Base-by-base conservation (phyloP, 2,113 vertebrate genomes). In the Hypomesus transpacificus region DNA sequence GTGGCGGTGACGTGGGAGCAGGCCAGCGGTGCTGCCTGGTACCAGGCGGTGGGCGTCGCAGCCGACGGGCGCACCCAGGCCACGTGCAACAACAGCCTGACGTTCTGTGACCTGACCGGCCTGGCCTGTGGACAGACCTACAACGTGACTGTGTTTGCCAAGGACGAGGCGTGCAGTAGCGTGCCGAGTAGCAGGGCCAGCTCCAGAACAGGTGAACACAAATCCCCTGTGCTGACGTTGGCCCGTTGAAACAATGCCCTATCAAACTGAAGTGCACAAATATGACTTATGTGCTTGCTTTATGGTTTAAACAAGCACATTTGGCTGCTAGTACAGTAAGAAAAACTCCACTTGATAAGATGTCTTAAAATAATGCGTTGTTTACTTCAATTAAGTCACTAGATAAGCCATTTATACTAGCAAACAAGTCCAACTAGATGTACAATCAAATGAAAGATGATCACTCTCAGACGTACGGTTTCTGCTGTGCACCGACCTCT, bases 81-180 rank as follows among this genome's bases (percentile, higher is more conserved):
- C 1, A 16, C 67, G 69, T 92, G 91, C 28, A 88, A 85, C 74
- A 86, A 77, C 78, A 88, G 64, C 2, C 1, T 71, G 72, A 86
- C 83, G 22, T 46, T 77, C 80, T 92, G 91, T 53, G 78, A 86
- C 18, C 81, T 91, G 67, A 71, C 16, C 1, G 22, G 74, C 4
- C 79, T 92, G 70, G 68, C 46, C 53, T 93, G 92, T 68, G 91
- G 91, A 20, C 81, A 80, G 34, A 88, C 70, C 39, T 93, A 93
- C 80, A 85, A 73, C 3, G 81, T 93, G 22, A 86, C 76, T 8
- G 85, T 91, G 64, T 70, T 74, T 0, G 54, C 80, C n/a, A 16
- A 28, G 18, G 85, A 92, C 52, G 65, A 85, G 9, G 21, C 34
- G 69, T 93, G 92, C 22, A 64, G 57, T 52, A 88, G 89, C 7